These are phyloP conservation scores for Cygnus olor DNA, from an alignment of 2,797 vertebrate genomes.

Conservation along the genomic window DNA sequence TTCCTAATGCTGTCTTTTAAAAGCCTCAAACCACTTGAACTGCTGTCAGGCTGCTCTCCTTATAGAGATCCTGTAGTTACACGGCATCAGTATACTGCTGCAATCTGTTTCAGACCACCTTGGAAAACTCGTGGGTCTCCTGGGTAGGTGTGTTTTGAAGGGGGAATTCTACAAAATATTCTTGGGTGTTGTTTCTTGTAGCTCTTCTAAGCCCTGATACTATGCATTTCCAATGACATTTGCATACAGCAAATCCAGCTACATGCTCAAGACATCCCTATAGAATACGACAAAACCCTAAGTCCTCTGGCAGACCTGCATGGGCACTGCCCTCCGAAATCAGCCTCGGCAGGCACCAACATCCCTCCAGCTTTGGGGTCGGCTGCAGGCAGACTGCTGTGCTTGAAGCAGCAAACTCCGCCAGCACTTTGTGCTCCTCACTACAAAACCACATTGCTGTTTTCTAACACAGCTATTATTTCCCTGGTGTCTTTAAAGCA, in stretches of 20 bases:
- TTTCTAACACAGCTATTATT: conserved; percentile 48
- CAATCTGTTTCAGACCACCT: not conserved
- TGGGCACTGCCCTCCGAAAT: not conserved
- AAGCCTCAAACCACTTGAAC: not conserved
- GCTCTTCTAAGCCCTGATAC: not conserved
- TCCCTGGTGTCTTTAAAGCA: conserved; percentile 32
- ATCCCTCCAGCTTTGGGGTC: not conserved
- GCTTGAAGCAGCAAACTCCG: not conserved
- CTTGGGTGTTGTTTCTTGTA: not conserved
- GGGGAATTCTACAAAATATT: not conserved
- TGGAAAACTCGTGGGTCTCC: not conserved
- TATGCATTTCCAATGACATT: rapidly evolving
- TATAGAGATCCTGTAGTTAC: not conserved
- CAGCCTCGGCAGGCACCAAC: not conserved
- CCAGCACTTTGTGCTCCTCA: not conserved
- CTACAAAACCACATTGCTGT: not conserved
- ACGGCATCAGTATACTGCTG: not conserved
- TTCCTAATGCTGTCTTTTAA: not conserved
- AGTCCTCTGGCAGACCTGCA: not conserved
- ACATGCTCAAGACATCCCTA: not conserved
- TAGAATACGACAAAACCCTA: not conserved
- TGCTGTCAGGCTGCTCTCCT: not conserved
- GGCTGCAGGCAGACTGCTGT: not conserved
- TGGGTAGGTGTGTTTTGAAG: rapidly evolving
- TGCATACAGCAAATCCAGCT: not conserved